These are phyloP conservation scores for Cheilinus undulatus DNA, from an alignment of 2,113 vertebrate genomes.

Conservation along the genomic window DNA sequence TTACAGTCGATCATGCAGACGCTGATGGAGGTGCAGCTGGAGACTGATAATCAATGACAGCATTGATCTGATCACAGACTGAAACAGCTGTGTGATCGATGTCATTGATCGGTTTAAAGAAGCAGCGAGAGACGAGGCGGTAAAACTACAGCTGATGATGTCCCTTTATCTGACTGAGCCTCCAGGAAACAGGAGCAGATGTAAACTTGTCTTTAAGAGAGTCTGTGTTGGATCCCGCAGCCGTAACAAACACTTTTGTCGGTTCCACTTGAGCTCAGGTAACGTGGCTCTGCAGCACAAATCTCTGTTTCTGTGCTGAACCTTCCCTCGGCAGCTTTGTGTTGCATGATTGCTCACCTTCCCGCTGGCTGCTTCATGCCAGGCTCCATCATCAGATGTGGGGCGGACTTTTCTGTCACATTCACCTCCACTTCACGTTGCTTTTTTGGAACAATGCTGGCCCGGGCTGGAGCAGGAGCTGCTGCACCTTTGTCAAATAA, in stretches of 20 bases:
- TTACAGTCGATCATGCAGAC: background rate
- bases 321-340: background rate
- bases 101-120: background rate
- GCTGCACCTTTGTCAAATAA: slow-evolving; percentile 3
- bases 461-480: background rate
- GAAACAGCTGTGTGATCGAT: background rate
- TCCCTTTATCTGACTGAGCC: no score
- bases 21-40: background rate
- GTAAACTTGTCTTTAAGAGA: no score
- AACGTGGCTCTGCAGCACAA: background rate
- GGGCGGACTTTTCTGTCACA: background rate
- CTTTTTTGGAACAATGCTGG: no score
- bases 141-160: no score
- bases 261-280: slow-evolving; percentile 4
- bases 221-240: no score
- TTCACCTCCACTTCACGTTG: background rate
- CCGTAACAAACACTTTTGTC: background rate
- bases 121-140: background rate
- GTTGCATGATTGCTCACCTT: background rate
- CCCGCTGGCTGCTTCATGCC: background rate
- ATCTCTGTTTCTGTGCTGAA: background rate
- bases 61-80: background rate
- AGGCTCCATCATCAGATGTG: background rate
- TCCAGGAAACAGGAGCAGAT: no score
- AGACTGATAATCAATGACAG: background rate